Evolutionary conservation across 2,888 invertebrate genomes (phyloP), one percentile per base, ranked within the genome.

Genomic region (Hemicrepidius hirtus): DNA sequence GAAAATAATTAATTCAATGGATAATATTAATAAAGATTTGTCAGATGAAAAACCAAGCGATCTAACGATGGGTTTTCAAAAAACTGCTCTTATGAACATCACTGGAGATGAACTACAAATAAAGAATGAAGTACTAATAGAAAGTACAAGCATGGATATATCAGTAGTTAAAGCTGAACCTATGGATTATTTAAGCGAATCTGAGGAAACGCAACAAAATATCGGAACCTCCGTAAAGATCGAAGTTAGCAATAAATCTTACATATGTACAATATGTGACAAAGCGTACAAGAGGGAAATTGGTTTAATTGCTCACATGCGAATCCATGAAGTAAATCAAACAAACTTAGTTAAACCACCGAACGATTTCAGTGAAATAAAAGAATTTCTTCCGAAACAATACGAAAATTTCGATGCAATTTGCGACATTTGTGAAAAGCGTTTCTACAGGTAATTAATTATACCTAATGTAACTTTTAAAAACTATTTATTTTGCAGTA

Each of bases 271-370:
- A 2, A 4, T 44, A 5, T 62, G 62, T 41, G 21, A 24, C 0
- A 62, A 62, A 24, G 7, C 28, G 16, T 62, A 62, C 44, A 62
- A 62, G 16, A 13, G 62, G 7, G 62, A 62, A 24, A 24, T 44
- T 12, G 44, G 62, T 16, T 62, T 62, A 37, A 41, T 13, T 13
- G 44, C 28, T 16, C 62, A 62, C 44, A 41, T 62, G 62, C 9
- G 13, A 9, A 24, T 21, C 0, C 62, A 62, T 13, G 13, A 41
- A 7, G 44, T 1, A 7, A 46, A 46, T 18, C 16, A 62, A 21
- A 37, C 1, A 5, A 10, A 24, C 24, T 5, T 46, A 49, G 20
- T 10, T 0, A 7, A 20, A 21, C 6, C 20, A 49, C 20, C 46
- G 1, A 20, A 18, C 10, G 2, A 5, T 18, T 18, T 24, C 13